Base-by-base conservation (phyloP, 92 coral and sea anemone species). In the Virgularia gustaviana region DNA sequence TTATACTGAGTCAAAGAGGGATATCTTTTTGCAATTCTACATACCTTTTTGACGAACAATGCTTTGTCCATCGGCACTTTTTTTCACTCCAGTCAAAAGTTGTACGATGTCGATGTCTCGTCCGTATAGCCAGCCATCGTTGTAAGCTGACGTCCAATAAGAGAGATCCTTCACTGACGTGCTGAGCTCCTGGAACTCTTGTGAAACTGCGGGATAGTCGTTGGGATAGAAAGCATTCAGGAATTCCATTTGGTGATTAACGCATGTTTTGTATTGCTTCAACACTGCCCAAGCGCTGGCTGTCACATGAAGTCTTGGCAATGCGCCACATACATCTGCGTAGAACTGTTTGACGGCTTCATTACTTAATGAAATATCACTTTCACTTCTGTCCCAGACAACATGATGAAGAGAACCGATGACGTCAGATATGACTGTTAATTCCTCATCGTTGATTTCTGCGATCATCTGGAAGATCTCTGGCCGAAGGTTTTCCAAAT, bases 261-360 rank as follows among this genome's bases (percentile, higher is more conserved):
- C 15, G 58, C 73, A 66, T 18, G 5, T 41, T 9, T 41, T 36
- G 9, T 44, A 64, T 22, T 37, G 53, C 6, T 49, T 16, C 28
- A 30, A 42, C 19, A 64, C 41, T 19, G 24, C 20, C 71, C 71
- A 64, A 9, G 71, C 71, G 0, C 51, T 20, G 15, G 71, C 51
- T 34, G 71, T 64, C 16, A 64, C 53, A 24, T 64, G 71, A 25
- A 64, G 4, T 64, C 53, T 64, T 41, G 71, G 54, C 6, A 64
- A 25, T 36, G 10, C 16, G 20, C 28, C 71, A 64, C 71, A 64
- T 6, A 64, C 71, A 15, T 0, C 11, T 18, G 49, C 27, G 30
- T 37, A 64, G 9, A 64, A 64, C 36, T 27, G 12, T 15, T 23
- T 41, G 36, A 64, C 36, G 1, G 1, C 20, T 5, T 23, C 24